A percentile compares a stretch with the other conserved stretches of the same genome.
phyloP scores from a whole-genome alignment of 2,888 invertebrate genomes.

The Scrobipalpa atriplicella region DNA sequence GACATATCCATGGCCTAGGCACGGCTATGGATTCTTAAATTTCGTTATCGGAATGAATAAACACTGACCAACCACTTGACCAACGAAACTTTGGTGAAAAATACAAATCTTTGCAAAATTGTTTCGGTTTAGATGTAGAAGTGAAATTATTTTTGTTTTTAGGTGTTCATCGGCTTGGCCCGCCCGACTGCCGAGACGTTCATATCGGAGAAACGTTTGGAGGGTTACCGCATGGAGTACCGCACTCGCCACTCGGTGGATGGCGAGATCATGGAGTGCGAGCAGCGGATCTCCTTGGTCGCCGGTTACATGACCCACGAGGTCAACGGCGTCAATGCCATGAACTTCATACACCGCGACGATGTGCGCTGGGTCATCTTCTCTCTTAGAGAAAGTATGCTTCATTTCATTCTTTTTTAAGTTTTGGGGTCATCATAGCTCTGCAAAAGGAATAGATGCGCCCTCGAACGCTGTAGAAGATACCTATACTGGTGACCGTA shows the following conservation, averaged over 20 bases:
- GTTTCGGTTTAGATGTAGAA: too few species aligned
- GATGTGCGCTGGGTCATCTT: conserved; percentile 94
- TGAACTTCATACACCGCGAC: conserved; percentile 93
- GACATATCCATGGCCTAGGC: too few species aligned
- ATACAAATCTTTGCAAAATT: too few species aligned
- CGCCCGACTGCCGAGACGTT: conserved; percentile 85
- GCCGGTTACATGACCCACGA: conserved; percentile 95
- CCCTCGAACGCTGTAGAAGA: too few species aligned
- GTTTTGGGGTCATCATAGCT: neutral
- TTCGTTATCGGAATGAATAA: too few species aligned
- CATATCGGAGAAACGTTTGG: conserved; percentile 62
- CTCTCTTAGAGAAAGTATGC: conserved; percentile 88
- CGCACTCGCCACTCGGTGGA: conserved; percentile 93
- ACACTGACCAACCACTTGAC: too few species aligned
- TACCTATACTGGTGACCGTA: too few species aligned
- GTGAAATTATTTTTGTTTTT: conserved; percentile 32
- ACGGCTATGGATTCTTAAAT: too few species aligned
- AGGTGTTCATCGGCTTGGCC: conserved; percentile 87
- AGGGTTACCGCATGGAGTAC: conserved; percentile 88
- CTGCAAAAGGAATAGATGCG: neutral
- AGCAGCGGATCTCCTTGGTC: conserved; percentile 94
- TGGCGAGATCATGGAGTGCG: conserved; percentile 93
- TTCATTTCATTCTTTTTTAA: neutral
- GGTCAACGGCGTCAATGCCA: conserved; percentile 92
- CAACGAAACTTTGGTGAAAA: too few species aligned